phyloP scores from a whole-genome alignment of 2,888 invertebrate genomes.

The Limenitis camilla region DNA sequence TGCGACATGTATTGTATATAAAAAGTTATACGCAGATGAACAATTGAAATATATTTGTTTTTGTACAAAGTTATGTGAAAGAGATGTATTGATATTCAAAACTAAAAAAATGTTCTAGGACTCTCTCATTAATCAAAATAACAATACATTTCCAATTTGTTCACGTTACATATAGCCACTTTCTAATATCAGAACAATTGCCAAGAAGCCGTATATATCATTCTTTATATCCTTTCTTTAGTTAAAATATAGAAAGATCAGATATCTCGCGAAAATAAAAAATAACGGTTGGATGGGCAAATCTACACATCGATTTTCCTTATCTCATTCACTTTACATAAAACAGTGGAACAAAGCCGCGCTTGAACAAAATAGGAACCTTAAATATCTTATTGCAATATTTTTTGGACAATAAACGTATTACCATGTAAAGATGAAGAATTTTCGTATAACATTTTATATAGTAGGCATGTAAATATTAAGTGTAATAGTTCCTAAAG shows the following conservation, averaged over 20 bases:
- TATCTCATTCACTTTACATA: constrained; percentile 17
- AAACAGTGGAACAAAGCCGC: neutral
- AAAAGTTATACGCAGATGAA: neutral
- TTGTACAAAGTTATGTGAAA: no score
- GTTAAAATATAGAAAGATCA: constrained; percentile 10
- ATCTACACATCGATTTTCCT: constrained; percentile 17
- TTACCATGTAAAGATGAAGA: no score
- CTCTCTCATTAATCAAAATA: neutral
- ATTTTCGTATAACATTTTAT: no score
- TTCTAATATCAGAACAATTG: neutral
- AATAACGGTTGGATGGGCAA: constrained; percentile 12
- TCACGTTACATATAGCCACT: neutral
- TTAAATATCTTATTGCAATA: neutral
- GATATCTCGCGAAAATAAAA: constrained; percentile 12
- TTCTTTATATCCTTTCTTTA: constrained; percentile 2
- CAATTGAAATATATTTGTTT: no score
- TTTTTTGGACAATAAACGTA: neutral
- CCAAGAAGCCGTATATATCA: constrained; percentile 5
- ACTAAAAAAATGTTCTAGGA: neutral
- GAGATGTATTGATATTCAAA: neutral
- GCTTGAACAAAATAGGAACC: neutral
- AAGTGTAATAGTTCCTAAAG: no score
- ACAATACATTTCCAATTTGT: neutral
- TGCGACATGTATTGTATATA: neutral
- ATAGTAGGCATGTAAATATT: no score